Conservation (phyloP, 2,888 invertebrate species). For the Hydropsyche betteni region DNA sequence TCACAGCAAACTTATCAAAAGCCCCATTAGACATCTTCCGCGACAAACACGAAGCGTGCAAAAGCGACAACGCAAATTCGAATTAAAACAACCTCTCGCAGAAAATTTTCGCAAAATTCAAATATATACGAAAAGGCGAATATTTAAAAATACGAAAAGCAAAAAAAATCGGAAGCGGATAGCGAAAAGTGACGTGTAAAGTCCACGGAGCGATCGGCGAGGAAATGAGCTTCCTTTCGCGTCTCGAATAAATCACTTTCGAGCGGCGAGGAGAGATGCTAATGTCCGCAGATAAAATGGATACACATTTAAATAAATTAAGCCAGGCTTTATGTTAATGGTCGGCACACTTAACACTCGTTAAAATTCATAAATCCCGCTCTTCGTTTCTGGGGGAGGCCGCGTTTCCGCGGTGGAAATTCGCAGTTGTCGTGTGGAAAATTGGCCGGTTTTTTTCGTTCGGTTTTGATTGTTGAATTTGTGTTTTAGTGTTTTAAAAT, state of each 20-base stretch:
- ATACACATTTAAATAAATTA: slow-evolving; percentile 40
- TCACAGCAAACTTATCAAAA: too few relatives aligned
- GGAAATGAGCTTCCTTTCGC: slow-evolving; percentile 39
- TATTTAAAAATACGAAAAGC: slow-evolving; percentile 38
- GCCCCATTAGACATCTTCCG: too few relatives aligned
- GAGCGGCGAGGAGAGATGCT: slow-evolving; percentile 25
- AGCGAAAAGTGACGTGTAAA: background rate
- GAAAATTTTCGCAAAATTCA: background rate
- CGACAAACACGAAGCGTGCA: too few relatives aligned
- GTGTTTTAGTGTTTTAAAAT: background rate
- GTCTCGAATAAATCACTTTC: slow-evolving; percentile 37
- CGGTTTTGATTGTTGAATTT: too few relatives aligned
- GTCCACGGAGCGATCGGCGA: slow-evolving; percentile 15
- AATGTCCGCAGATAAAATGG: slow-evolving; percentile 39
- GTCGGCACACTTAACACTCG: slow-evolving; percentile 20
- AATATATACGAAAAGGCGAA: slow-evolving; percentile 26
- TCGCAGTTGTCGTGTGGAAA: too few relatives aligned
- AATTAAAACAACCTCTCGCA: too few relatives aligned
- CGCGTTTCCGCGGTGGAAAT: background rate
- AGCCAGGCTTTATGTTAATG: slow-evolving; percentile 35
- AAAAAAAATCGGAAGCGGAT: background rate
- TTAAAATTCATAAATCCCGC: slow-evolving; percentile 36
- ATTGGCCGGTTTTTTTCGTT: too few relatives aligned
- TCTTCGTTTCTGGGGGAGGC: background rate
- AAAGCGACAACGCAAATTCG: too few relatives aligned